Evolutionary conservation across 1,140 invertebrate species (phyloP).

Genomic region (Rhyacophila brunnea): DNA sequence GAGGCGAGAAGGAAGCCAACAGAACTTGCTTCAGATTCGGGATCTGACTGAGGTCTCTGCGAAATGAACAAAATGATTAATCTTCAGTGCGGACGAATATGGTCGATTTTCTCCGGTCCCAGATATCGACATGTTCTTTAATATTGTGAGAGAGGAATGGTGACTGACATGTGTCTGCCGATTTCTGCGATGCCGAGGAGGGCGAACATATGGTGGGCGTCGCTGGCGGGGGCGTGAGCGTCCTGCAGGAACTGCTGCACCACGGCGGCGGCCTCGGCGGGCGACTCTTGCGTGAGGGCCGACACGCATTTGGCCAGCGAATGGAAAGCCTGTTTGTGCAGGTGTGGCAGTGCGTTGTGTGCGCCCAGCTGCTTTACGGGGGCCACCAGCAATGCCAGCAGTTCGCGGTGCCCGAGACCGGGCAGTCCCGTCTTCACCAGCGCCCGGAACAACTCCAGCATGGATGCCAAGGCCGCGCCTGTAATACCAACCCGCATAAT

Average conservation of each 20-base stretch:
- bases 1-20: constrained; percentile 71
- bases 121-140: too few relatives aligned
- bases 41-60: constrained; percentile 81
- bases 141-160: too few relatives aligned
- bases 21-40: constrained; percentile 71
- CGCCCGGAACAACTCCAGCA: constrained; percentile 90
- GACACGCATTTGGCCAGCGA: constrained; percentile 95
- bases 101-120: too few relatives aligned
- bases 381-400: constrained; percentile 71
- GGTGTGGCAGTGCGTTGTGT: constrained; percentile 46
- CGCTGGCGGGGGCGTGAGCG: constrained; percentile 69
- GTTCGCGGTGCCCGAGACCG: constrained; percentile 75
- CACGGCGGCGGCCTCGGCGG: constrained; percentile 72
- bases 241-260: constrained; percentile 85
- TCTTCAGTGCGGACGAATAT: too few relatives aligned
- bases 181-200: constrained; percentile 95
- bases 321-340: constrained; percentile 72
- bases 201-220: constrained; percentile 88
- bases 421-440: constrained; percentile 78
- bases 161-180: constrained; percentile 82
- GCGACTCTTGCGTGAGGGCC: constrained; percentile 79
- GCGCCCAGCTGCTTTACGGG: constrained; percentile 53
- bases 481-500: constrained; percentile 28
- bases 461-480: constrained; percentile 83
- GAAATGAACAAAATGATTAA: not conserved